Evolutionary conservation across 2,888 invertebrate species (phyloP), one percentile per base, ranked within the genome.

Genomic region (Leptopilina drosophilae): DNA sequence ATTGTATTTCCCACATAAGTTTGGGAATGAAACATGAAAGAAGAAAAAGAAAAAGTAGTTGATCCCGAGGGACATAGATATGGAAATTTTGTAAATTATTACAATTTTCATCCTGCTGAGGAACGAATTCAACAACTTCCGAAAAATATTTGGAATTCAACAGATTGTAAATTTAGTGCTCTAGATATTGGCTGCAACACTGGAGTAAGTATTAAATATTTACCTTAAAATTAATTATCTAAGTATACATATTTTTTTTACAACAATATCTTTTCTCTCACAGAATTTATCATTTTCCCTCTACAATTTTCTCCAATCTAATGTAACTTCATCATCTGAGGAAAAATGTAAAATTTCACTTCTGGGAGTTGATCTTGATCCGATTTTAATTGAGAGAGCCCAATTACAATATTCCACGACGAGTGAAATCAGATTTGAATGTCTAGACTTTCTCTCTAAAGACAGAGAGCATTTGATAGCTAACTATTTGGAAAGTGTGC

Each of bases 41-140:
- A 6, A 56, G 33, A 56, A n/a, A 33, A 15, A n/a, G 56, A 56
- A 53, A 73, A 40, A 9, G 33, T 26, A 81, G 78, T 79, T 80
- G 94, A 96, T 91, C 97, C 97, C 15, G 97, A 97, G 33, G 96
- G 96, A 56, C 95, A 95, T 0, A 94, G 94, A 89, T 94, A 93
- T 93, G 97, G 97, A 77, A 97, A 97, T 92, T 97, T 97, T 87
- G 96, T 96, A 80, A 97, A 97, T 92, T 97, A 97, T 90, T 97
- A 97, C 90, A 93, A 95, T 84, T 97, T 97, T 88, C 95, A 97
- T 92, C 94, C 95, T 77, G 94, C 95, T 40, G 93, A 93, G 80
- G 94, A 95, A 84, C 94, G 97, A 87, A 93, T 95, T 67, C 92
- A 93, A 76, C 93, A 95, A 85, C 92, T 97, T 83, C 94, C 94